Conservation (phyloP, 2,113 vertebrate genomes). For the Pterophyllum scalare region DNA sequence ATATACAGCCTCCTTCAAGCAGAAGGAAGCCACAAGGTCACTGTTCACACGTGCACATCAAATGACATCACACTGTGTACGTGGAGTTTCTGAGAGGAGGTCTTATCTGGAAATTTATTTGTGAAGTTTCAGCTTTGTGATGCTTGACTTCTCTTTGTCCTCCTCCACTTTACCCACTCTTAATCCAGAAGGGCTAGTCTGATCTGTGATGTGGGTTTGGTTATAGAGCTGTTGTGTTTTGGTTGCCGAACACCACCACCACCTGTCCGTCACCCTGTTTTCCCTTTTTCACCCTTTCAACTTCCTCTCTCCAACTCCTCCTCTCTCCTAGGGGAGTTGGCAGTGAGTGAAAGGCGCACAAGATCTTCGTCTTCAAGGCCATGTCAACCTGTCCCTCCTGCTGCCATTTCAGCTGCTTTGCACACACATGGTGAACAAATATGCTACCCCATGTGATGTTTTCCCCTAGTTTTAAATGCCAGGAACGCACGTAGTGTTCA, state of each 20-base stretch:
- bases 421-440: background rate
- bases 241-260: background rate
- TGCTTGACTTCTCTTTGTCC: constrained; percentile 34
- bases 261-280: constrained; percentile 18
- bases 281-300: constrained; percentile 22
- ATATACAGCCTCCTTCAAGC: constrained; percentile 46
- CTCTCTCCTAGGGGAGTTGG: constrained; percentile 12
- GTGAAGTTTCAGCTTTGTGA: constrained; percentile 16
- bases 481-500: constrained; percentile 25
- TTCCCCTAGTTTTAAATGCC: constrained; percentile 34
- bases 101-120: constrained; percentile 24
- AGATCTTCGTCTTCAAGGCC: constrained; percentile 28
- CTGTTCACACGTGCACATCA: background rate
- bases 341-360: constrained; percentile 42
- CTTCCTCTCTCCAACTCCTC: background rate
- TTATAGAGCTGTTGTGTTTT: constrained; percentile 41
- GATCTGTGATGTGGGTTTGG: constrained; percentile 27
- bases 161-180: constrained; percentile 3
- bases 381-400: constrained; percentile 20
- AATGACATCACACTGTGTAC: background rate
- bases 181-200: constrained; percentile 11
- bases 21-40: constrained; percentile 45
- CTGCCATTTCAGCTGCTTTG: constrained; percentile 27
- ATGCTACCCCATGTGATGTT: constrained; percentile 13
- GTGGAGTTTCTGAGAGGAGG: background rate